Percentiles rank a stretch among this genome's conserved stretches.
phyloP scores from a whole-genome alignment of 1,140 invertebrate species.

The Linepithema humile region DNA sequence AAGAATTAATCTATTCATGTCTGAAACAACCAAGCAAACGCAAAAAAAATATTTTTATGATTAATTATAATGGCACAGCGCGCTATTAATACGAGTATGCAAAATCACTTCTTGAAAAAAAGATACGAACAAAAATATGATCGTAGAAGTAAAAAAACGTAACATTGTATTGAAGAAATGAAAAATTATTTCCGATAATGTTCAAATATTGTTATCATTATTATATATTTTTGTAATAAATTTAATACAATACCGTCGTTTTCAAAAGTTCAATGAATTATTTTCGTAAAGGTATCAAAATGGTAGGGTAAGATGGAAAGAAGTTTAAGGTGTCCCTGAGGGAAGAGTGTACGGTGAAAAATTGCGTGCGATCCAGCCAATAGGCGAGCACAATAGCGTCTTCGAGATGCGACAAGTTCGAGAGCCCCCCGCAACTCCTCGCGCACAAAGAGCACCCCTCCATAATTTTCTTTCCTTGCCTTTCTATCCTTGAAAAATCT shows the following conservation, averaged over 20 bases:
- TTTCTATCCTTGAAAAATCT: constrained; percentile 50
- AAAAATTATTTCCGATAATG: not conserved
- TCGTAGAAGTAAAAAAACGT: no score
- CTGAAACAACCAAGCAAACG: not conserved
- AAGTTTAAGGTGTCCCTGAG: constrained; percentile 21
- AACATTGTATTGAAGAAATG: not conserved
- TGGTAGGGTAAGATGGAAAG: constrained; percentile 7
- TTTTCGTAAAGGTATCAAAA: not conserved
- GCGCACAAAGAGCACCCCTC: constrained; percentile 40
- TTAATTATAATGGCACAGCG: constrained; percentile 1
- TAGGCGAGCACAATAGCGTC: constrained; percentile 56
- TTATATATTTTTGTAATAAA: not conserved
- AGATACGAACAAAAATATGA: not conserved
- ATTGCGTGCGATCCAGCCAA: constrained; percentile 62
- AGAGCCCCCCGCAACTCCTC: constrained; percentile 50
- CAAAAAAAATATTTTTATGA: constrained; percentile 1
- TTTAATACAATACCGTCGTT: constrained; percentile 20
- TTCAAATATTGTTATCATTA: constrained; percentile 10
- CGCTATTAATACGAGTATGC: not conserved
- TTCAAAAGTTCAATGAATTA: constrained; percentile 14
- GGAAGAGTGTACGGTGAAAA: constrained; percentile 53
- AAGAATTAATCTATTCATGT: not conserved
- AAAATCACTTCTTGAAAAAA: not conserved
- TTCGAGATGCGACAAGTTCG: constrained; percentile 64
- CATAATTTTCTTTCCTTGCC: constrained; percentile 56